phyloP scores from a whole-genome alignment of 2,797 vertebrate genomes.

The Mormyrus proboscirostris region DNA sequence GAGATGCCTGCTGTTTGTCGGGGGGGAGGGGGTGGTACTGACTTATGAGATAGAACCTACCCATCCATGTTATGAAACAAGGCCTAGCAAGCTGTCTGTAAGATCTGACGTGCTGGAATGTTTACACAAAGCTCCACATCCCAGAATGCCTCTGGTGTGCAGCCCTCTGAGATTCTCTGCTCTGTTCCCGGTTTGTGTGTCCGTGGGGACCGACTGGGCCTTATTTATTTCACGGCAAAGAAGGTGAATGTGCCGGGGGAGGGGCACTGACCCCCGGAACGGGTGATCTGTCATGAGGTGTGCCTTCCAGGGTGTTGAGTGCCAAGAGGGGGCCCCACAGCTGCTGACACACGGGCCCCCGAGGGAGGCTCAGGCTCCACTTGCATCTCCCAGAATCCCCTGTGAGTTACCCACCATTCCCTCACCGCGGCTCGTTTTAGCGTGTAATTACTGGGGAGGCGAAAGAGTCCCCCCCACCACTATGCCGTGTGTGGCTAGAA shows the following conservation, averaged over 20 bases:
- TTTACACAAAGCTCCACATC: constrained; percentile 60
- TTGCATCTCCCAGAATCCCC: constrained; percentile 34
- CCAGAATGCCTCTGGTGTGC: constrained; percentile 54
- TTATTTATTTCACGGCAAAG: constrained; percentile 54
- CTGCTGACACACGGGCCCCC: constrained; percentile 12
- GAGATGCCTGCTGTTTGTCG: constrained; percentile 39
- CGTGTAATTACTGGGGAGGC: constrained; percentile 64
- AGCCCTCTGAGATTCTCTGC: constrained; percentile 67
- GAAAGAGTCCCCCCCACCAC: constrained; percentile 40
- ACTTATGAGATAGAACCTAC: constrained; percentile 14
- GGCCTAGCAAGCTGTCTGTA: constrained; percentile 38
- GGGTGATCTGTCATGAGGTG: constrained; percentile 24
- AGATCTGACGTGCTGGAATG: constrained; percentile 43
- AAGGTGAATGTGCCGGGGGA: not conserved
- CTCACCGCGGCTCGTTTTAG: constrained; percentile 44
- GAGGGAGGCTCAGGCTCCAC: constrained; percentile 7
- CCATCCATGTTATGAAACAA: constrained; percentile 18
- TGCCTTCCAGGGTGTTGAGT: not conserved
- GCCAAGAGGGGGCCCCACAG: constrained; percentile 29
- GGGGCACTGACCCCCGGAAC: not conserved
- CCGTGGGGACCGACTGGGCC: constrained; percentile 45
- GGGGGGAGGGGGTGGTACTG: constrained; percentile 11
- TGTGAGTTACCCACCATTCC: constrained; percentile 40
- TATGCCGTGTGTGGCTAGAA: constrained; percentile 30
- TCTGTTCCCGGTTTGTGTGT: constrained; percentile 58